These are phyloP conservation scores for Ia io DNA, from an alignment of 2,113 vertebrate species.

Conservation along the genomic window DNA sequence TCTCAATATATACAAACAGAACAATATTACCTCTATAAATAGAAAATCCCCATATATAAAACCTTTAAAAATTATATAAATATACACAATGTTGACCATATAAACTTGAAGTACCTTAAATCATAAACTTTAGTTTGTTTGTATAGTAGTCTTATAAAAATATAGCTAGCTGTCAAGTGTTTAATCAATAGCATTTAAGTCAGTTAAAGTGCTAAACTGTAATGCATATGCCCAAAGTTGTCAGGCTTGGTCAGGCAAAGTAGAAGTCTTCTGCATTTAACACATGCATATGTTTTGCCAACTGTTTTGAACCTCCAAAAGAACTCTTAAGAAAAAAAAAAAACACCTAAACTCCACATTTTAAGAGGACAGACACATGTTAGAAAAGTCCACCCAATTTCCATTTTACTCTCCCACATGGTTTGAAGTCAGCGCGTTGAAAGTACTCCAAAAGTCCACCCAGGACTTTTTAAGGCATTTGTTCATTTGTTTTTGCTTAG, in stretches of 20 bases:
- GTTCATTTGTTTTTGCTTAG: background rate
- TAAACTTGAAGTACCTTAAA: conserved; percentile 69
- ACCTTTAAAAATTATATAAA: conserved; percentile 67
- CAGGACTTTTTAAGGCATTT: background rate
- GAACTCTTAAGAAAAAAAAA: background rate
- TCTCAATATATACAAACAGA: conserved; percentile 81
- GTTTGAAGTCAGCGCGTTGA: background rate
- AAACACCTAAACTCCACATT: background rate
- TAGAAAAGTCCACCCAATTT: conserved; percentile 1
- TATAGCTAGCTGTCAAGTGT: conserved; percentile 52
- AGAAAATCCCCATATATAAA: conserved; percentile 77
- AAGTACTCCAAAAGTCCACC: background rate
- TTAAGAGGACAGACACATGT: background rate
- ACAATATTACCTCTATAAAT: conserved; percentile 81
- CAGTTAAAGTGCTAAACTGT: conserved; percentile 78
- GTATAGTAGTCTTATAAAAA: conserved; percentile 63
- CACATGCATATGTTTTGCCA: background rate
- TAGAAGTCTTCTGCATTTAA: conserved; percentile 18
- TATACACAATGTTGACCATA: conserved; percentile 76
- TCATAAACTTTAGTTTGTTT: conserved; percentile 72
- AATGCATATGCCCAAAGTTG: conserved; percentile 39
- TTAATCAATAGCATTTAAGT: conserved; percentile 57
- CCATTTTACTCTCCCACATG: background rate
- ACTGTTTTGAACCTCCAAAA: background rate
- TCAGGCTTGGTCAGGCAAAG: background rate